Conservation (phyloP, 2,113 vertebrate species). For the Asarcornis scutulata region DNA sequence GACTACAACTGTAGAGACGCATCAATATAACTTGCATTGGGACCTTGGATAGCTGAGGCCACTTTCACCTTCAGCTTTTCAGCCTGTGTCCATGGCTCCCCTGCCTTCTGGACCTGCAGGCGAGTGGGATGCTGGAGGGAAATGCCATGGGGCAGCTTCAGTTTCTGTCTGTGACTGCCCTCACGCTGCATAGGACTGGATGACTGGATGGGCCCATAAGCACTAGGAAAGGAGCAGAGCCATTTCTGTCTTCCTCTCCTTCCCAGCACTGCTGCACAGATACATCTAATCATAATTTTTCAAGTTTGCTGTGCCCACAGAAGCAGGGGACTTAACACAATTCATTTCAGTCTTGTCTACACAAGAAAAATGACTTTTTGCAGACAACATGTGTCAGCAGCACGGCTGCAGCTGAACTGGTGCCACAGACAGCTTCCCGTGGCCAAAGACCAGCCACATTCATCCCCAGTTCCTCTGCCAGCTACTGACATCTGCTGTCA, state of each 20-base stretch:
- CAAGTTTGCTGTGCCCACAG: neutral
- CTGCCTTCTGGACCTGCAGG: neutral
- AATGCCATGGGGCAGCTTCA: neutral
- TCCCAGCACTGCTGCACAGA: neutral
- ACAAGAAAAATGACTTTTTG: neutral
- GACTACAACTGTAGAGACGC: neutral
- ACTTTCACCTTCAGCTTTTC: neutral
- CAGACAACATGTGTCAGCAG: neutral
- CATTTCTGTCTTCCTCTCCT: neutral
- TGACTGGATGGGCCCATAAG: neutral
- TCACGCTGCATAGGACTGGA: too few species aligned
- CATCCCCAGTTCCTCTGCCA: neutral
- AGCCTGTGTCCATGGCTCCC: accelerated
- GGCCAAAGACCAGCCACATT: neutral
- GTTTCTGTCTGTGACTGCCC: neutral
- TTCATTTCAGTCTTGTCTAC: neutral
- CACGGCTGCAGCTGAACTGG: neutral
- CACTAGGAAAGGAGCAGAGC: neutral
- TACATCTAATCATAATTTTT: neutral
- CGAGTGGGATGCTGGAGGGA: neutral
- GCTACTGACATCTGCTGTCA: conserved; percentile 8
- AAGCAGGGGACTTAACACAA: neutral
- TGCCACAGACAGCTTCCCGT: neutral
- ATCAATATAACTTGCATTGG: accelerated
- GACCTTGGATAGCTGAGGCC: neutral